phyloP scores from a whole-genome alignment of 2,888 invertebrate genomes.

The Mesorhabditis sp. region DNA sequence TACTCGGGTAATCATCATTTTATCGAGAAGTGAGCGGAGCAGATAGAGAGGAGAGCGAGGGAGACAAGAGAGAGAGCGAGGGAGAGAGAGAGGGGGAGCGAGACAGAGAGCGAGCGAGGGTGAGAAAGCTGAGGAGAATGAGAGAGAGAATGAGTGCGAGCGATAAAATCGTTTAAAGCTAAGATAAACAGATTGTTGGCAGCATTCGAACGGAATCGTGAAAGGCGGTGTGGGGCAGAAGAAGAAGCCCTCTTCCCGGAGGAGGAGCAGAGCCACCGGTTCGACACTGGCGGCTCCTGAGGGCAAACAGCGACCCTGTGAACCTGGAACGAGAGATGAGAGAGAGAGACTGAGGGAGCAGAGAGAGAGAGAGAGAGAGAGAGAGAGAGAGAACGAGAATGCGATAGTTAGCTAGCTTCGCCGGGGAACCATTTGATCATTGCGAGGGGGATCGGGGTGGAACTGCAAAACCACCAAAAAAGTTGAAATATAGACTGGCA shows the following conservation, averaged over 20 bases:
- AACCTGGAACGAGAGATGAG: slow-evolving; percentile 22
- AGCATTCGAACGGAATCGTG: no score
- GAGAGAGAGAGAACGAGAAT: no score
- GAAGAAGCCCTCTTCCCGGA: background rate
- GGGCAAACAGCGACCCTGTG: slow-evolving; percentile 19
- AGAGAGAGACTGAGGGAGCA: background rate
- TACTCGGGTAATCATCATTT: no score
- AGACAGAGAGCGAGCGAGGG: slow-evolving; percentile 7
- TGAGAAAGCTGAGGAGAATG: slow-evolving; percentile 7
- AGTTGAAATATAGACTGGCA: no score
- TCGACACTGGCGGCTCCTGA: slow-evolving; percentile 5
- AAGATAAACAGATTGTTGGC: no score
- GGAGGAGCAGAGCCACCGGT: background rate
- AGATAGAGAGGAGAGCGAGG: background rate
- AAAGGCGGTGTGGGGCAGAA: background rate
- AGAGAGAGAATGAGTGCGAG: slow-evolving; percentile 12
- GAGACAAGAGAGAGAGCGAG: slow-evolving; percentile 3
- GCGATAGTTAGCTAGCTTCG: no score
- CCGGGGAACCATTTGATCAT: no score
- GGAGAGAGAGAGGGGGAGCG: slow-evolving; percentile 13
- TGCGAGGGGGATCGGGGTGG: no score
- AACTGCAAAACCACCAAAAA: no score
- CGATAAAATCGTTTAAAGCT: no score
- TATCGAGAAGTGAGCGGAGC: no score
- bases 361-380: no score